These are phyloP conservation scores for Daubentonia madagascariensis DNA, from an alignment of 2,113 vertebrate genomes.

Conservation along the genomic window DNA sequence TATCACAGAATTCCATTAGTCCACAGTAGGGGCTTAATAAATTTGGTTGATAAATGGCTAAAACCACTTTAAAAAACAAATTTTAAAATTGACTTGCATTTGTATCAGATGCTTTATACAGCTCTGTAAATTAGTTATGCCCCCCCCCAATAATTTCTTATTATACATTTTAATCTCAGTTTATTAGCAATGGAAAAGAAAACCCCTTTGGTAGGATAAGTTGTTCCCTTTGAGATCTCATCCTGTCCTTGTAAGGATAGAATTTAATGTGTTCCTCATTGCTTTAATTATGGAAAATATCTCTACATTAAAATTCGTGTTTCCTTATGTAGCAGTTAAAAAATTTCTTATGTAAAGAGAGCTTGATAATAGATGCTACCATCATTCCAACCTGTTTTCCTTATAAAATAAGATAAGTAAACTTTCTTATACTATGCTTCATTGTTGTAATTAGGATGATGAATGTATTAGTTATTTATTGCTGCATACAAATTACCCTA, in stretches of 20 bases:
- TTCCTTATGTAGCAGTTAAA: background rate
- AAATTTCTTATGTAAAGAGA: background rate
- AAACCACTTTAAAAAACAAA: background rate
- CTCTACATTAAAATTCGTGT: background rate
- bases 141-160: background rate
- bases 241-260: background rate
- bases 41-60: background rate
- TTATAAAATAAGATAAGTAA: background rate
- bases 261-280: background rate
- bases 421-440: background rate
- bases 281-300: constrained; percentile 27
- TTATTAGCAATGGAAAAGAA: background rate
- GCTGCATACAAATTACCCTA: background rate
- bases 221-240: background rate
- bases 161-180: background rate
- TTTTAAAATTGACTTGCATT: background rate
- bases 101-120: background rate
- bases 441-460: background rate
- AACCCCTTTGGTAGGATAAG: background rate
- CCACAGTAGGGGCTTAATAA: background rate
- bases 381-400: background rate
- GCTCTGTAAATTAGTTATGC: background rate
- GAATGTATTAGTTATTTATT: background rate
- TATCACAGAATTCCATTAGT: background rate
- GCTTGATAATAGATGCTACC: background rate